Evolutionary conservation across 2,113 vertebrate genomes (phyloP), one percentile per base, ranked within the genome.

Genomic region (Potamarius usumacintae): DNA sequence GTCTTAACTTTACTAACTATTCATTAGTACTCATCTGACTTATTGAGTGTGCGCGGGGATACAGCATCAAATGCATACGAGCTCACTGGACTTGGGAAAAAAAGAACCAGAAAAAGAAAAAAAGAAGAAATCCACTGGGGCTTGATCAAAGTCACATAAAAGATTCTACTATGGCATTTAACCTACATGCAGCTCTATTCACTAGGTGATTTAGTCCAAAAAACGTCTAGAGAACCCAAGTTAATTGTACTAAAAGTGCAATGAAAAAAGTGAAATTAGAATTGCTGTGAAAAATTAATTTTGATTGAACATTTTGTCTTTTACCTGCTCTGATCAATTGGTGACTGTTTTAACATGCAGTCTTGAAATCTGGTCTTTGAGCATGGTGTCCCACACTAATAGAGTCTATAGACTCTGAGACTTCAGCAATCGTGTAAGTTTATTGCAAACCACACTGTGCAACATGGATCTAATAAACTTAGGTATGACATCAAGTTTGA

Each of bases 1-100:
- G 25, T 83, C 17, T 80, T 42, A 91, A 90, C 86, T 90, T 91
- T 74, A 91, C 89, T 92, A 92, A 92, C 91, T 85, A 90, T 85
- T 85, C 20, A 85, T 25, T 78, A 76, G 17, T 60, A 9, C 42
- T 63, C 2, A 34, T 65, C 67, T 89, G 27, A 57, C 55, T 80
- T 84, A 80, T 25, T 17, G 14, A 65, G 48, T 55, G 4, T 17
- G 53, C 5, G 17, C 14, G 1, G n/a, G 52, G 7, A 30, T 7
- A 7, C 27, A 27, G 18, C 6, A 57, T 77, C 50, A 7, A 77
- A 53, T 25, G 48, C 48, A 53, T 50, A 76, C 6, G 22, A 3
- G 20, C 4, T 52, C 72, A 86, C 27, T 76, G 83, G 11, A 69
- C 63, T 67, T 42, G 42, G 34, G 3, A 42, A 42, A 42, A 42